These are phyloP conservation scores for Felis chaus DNA, from an alignment of 2,113 vertebrate species.

Conservation along the genomic window DNA sequence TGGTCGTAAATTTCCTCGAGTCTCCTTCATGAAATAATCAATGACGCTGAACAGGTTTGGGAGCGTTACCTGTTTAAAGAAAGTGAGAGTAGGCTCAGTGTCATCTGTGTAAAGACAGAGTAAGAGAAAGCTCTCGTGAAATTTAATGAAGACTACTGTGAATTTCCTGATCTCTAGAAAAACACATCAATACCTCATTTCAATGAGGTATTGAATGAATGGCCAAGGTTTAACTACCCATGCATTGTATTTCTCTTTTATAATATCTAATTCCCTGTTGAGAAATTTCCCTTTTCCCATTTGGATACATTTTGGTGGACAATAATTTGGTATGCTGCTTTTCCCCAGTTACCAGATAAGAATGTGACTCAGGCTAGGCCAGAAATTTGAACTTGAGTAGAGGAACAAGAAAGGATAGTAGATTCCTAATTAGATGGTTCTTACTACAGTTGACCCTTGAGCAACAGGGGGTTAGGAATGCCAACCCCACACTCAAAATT, in stretches of 20 bases:
- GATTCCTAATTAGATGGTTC: not conserved
- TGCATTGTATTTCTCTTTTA: not conserved
- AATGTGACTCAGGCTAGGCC: conserved; percentile 4
- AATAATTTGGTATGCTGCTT: not conserved
- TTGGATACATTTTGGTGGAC: not conserved
- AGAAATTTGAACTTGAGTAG: not conserved
- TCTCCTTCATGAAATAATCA: conserved; percentile 83
- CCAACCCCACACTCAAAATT: not conserved
- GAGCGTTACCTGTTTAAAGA: conserved; percentile 76
- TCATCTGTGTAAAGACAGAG: conserved; percentile 36
- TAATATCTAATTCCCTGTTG: not conserved
- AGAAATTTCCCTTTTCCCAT: not conserved
- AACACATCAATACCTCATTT: not conserved
- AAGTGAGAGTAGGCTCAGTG: not conserved
- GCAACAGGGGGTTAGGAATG: not conserved
- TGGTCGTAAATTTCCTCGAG: conserved; percentile 78
- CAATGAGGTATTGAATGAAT: not conserved
- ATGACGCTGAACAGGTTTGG: conserved; percentile 82
- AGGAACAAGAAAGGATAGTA: not conserved
- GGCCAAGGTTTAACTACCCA: not conserved
- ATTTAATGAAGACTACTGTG: not conserved
- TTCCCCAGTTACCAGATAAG: not conserved
- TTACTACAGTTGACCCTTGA: not conserved
- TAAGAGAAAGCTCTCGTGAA: not conserved
- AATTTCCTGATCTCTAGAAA: not conserved